These are phyloP conservation scores for Acanthurus tractus DNA, from an alignment of 2,797 vertebrate species.

Conservation along the genomic window DNA sequence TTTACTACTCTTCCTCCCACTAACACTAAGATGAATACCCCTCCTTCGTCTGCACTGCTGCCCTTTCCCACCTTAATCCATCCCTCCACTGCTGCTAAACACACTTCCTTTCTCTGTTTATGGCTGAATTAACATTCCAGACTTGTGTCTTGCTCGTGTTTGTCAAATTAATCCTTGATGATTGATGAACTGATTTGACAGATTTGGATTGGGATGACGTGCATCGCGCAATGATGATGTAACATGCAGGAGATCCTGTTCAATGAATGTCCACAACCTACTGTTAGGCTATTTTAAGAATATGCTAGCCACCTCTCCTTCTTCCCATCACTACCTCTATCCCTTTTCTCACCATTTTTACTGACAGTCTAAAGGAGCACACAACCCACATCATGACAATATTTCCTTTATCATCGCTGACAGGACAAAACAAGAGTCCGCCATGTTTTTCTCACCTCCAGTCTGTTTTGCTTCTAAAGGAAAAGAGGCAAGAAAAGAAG, in stretches of 20 bases:
- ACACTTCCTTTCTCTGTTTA: constrained; percentile 59
- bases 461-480: constrained; percentile 59
- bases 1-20: constrained; percentile 65
- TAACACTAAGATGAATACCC: constrained; percentile 61
- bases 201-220: constrained; percentile 58
- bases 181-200: constrained; percentile 67
- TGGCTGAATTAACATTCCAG: constrained; percentile 70
- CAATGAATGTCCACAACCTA: constrained; percentile 55
- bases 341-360: constrained; percentile 67
- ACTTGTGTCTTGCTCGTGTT: constrained; percentile 56
- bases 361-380: constrained; percentile 62
- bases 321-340: constrained; percentile 56
- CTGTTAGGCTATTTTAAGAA: constrained; percentile 70
- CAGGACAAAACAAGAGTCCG: constrained; percentile 65
- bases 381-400: constrained; percentile 60
- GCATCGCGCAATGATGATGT: constrained; percentile 40
- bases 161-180: constrained; percentile 63
- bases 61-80: constrained; percentile 55
- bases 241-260: constrained; percentile 54
- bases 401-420: constrained; percentile 69
- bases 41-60: constrained; percentile 50
- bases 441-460: constrained; percentile 61
- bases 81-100: constrained; percentile 62
- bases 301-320: constrained; percentile 49
- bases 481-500: constrained; percentile 46